These are phyloP conservation scores for Miopithecus talapoin DNA, from an alignment of 2,797 vertebrate genomes.

Conservation along the genomic window DNA sequence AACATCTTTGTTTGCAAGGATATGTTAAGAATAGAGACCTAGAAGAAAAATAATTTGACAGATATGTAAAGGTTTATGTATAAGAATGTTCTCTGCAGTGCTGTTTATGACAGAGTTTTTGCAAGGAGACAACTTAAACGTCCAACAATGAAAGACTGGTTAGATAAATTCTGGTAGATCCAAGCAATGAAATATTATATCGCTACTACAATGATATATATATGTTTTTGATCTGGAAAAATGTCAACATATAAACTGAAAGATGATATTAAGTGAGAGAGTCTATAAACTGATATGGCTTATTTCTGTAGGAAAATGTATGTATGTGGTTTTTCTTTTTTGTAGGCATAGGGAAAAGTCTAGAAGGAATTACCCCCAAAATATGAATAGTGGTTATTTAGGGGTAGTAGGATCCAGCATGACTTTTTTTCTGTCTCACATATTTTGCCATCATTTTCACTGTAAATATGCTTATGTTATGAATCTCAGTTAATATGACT, in stretches of 20 bases:
- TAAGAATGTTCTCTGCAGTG: background rate
- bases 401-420: background rate
- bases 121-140: background rate
- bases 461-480: background rate
- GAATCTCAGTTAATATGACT: background rate
- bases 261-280: background rate
- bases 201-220: background rate
- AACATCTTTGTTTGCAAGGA: conserved; percentile 22
- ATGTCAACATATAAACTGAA: background rate
- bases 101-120: conserved; percentile 4
- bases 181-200: background rate
- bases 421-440: background rate
- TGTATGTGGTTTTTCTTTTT: background rate
- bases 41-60: background rate
- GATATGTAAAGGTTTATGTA: background rate
- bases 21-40: background rate
- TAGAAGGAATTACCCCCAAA: background rate
- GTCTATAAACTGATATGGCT: background rate
- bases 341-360: background rate
- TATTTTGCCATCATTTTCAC: conserved; percentile 6
- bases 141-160: background rate
- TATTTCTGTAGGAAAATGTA: conserved; percentile 29
- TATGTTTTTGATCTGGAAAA: conserved; percentile 35
- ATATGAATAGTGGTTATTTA: background rate
- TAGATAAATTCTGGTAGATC: conserved; percentile 23